Conservation (phyloP, 2,113 vertebrate genomes). For the Octodon degus region DNA sequence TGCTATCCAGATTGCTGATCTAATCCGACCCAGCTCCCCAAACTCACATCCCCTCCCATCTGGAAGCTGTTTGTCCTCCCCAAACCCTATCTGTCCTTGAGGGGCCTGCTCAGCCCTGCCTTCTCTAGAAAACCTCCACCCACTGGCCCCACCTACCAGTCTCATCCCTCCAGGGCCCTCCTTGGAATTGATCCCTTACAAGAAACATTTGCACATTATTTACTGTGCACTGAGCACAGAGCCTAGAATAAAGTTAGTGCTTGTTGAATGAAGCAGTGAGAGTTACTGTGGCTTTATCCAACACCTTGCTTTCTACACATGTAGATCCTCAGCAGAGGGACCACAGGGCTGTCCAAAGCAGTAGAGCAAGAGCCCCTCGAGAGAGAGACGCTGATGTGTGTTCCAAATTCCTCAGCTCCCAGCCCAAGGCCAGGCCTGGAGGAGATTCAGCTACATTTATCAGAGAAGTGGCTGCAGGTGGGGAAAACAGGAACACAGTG, state of each 20-base stretch:
- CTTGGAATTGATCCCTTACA: neutral
- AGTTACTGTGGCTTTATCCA: neutral
- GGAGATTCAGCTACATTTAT: neutral
- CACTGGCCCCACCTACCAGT: neutral
- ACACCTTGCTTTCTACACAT: rapidly evolving
- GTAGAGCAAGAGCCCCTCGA: neutral
- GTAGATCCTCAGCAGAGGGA: neutral
- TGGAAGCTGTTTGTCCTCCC: neutral
- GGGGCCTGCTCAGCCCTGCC: neutral
- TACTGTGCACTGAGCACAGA: neutral
- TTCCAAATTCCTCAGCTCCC: neutral
- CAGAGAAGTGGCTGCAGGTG: neutral
- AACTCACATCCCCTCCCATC: neutral
- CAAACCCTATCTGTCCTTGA: neutral
- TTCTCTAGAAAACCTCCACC: neutral
- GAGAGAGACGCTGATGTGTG: neutral
- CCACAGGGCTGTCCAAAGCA: neutral
- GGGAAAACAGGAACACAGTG: rapidly evolving
- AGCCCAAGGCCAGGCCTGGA: neutral
- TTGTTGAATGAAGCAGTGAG: neutral
- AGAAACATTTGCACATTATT: neutral
- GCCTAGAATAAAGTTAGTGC: neutral
- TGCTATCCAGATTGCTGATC: neutral
- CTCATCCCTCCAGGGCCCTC: neutral
- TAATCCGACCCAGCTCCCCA: neutral